Evolutionary conservation across 2,797 vertebrate genomes (phyloP).

Genomic region (Tympanoctomys barrerae): DNA sequence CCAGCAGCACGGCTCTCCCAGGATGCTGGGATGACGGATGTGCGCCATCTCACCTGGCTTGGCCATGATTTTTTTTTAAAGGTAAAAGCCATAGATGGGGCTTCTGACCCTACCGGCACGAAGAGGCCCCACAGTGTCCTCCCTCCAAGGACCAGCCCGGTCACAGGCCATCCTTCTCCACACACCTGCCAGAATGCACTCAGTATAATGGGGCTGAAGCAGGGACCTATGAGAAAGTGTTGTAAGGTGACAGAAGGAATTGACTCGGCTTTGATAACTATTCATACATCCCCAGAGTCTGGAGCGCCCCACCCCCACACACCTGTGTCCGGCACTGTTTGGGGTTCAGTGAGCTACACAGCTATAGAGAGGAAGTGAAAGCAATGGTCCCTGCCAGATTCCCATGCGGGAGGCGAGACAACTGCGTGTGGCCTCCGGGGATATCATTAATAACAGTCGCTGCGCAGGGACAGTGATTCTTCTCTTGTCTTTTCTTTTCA

Average conservation of each 20-base stretch:
- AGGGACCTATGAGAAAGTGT: background rate
- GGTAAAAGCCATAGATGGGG: background rate
- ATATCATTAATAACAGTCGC: background rate
- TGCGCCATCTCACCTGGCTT: background rate
- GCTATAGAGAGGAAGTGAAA: background rate
- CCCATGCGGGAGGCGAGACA: background rate
- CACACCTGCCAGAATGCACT: background rate
- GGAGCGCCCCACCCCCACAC: background rate
- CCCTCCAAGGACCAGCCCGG: no score
- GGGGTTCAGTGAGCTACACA: background rate
- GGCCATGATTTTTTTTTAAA: background rate
- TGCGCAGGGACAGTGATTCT: background rate
- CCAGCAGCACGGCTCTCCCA: background rate
- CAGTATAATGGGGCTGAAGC: background rate
- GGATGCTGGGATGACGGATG: background rate
- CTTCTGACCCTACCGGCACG: background rate
- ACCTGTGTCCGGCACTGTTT: background rate
- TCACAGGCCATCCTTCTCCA: background rate
- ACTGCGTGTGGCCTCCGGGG: background rate
- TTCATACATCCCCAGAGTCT: background rate
- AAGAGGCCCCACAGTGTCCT: background rate
- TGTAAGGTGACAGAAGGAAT: background rate
- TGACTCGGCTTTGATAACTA: background rate
- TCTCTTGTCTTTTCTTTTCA: background rate
- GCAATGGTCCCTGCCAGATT: no score